Percentiles rank a stretch among this genome's conserved stretches.
These are phyloP conservation scores for Phycodurus eques DNA, from an alignment of 2,113 vertebrate species.

Conservation along the genomic window DNA sequence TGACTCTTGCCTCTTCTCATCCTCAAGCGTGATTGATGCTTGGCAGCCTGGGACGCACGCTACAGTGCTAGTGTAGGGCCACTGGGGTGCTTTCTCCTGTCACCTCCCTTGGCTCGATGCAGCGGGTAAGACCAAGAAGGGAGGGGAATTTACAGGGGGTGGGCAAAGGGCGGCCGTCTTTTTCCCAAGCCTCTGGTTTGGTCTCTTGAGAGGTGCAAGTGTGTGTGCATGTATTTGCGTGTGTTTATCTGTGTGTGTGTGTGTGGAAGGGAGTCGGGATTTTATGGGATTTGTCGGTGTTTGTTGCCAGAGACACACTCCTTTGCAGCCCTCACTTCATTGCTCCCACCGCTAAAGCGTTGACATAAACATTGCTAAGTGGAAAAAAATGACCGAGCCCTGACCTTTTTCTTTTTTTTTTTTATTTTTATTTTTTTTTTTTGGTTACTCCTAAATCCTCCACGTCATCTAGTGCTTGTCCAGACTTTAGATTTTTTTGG, in stretches of 20 bases:
- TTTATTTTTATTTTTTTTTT: constrained; percentile 17
- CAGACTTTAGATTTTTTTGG: not conserved
- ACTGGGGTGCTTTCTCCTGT: constrained; percentile 58
- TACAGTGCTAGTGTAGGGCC: constrained; percentile 51
- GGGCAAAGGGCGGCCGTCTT: constrained; percentile 71
- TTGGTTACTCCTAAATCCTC: constrained; percentile 23
- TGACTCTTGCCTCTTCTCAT: constrained; percentile 62
- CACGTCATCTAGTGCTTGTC: constrained; percentile 31
- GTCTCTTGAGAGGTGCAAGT: constrained; percentile 61
- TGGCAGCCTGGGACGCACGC: constrained; percentile 57
- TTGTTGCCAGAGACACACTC: constrained; percentile 74
- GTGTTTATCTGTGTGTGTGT: constrained; percentile 11
- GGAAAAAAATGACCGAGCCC: constrained; percentile 62
- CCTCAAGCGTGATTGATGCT: constrained; percentile 68
- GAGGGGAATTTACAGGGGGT: constrained; percentile 30
- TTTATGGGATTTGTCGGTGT: constrained; percentile 76
- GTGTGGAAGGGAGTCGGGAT: constrained; percentile 48
- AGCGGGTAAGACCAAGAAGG: constrained; percentile 56
- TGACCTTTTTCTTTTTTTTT: constrained; percentile 35
- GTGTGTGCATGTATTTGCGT: constrained; percentile 11
- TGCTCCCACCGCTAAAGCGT: constrained; percentile 60
- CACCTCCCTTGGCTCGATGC: constrained; percentile 70
- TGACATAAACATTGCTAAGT: constrained; percentile 69
- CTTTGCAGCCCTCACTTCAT: constrained; percentile 55
- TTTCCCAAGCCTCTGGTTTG: constrained; percentile 76